phyloP scores from a whole-genome alignment of 2,797 vertebrate species.

The Xenentodon cancila region DNA sequence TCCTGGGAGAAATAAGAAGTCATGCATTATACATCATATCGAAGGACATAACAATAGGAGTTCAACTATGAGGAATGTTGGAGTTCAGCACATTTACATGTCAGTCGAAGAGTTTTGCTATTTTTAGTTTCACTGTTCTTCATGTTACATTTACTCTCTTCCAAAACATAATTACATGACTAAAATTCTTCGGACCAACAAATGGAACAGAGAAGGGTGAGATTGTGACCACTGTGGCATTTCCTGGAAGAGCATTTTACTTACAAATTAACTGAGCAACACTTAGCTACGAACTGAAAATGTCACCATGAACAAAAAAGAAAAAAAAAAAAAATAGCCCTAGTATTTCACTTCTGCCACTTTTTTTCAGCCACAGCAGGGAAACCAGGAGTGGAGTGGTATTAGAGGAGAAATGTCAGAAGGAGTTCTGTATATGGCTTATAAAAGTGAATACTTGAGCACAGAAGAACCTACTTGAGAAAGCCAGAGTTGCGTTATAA shows the following conservation, averaged over 20 bases:
- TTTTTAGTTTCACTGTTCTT: neutral
- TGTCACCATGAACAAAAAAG: slow-evolving; percentile 68
- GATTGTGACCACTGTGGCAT: slow-evolving; percentile 64
- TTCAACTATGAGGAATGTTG: neutral
- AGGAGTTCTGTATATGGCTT: slow-evolving; percentile 63
- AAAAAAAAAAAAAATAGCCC: slow-evolving; percentile 26
- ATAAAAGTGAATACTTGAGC: slow-evolving; percentile 61
- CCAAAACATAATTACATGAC: neutral
- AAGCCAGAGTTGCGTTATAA: slow-evolving; percentile 23
- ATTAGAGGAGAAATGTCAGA: slow-evolving; percentile 81
- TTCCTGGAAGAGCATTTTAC: slow-evolving; percentile 63
- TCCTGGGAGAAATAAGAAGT: slow-evolving; percentile 74
- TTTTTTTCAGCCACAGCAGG: slow-evolving; percentile 47
- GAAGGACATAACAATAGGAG: neutral
- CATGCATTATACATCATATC: neutral
- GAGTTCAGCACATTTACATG: slow-evolving; percentile 2
- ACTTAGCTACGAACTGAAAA: slow-evolving; percentile 69
- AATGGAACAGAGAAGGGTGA: slow-evolving; percentile 16
- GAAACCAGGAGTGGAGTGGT: slow-evolving; percentile 30
- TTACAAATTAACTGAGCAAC: slow-evolving; percentile 62
- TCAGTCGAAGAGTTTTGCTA: neutral
- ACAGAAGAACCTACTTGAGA: slow-evolving; percentile 52
- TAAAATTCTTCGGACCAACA: neutral
- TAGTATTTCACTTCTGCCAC: slow-evolving; percentile 31
- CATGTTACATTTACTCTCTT: slow-evolving; percentile 1